These are phyloP conservation scores for Mastigias papua DNA, from an alignment of 30 jellyfish, hydroid and myxozoan genomes.

Conservation along the genomic window DNA sequence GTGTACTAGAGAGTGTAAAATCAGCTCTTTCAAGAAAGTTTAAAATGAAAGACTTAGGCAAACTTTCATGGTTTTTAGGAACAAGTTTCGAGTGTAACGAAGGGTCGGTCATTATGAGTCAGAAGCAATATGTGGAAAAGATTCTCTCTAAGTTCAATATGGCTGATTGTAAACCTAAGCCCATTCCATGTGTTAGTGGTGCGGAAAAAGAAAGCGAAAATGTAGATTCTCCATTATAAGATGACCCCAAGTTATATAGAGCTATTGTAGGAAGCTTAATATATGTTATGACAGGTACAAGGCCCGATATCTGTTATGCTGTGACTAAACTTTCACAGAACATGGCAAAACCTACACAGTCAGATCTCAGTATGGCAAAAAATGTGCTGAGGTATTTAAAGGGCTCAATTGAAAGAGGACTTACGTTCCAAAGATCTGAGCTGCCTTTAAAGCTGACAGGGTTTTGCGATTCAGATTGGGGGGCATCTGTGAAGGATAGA, in stretches of 20 bases:
- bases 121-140: conserved; percentile 12
- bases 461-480: conserved; percentile 29
- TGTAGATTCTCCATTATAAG: neutral
- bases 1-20: neutral
- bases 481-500: conserved; percentile 18
- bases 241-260: conserved; percentile 29
- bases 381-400: conserved; percentile 7
- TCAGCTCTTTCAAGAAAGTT: neutral
- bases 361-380: conserved; percentile 20
- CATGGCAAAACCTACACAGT: conserved; percentile 28
- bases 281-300: conserved; percentile 18
- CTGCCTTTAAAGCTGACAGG: conserved; percentile 7
- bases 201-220: conserved; percentile 17
- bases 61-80: conserved; percentile 30
- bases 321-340: conserved; percentile 22
- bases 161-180: conserved; percentile 68
- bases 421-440: conserved; percentile 4
- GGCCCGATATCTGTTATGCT: conserved; percentile 35
- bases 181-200: conserved; percentile 61
- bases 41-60: conserved; percentile 61
- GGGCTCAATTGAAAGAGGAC: conserved; percentile 12
- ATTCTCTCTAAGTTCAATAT: conserved; percentile 28
- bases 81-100: conserved; percentile 8
- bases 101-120: conserved; percentile 1
- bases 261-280: conserved; percentile 3